These are phyloP conservation scores for Ips typographus DNA, from an alignment of 1,140 invertebrate genomes.

Conservation along the genomic window DNA sequence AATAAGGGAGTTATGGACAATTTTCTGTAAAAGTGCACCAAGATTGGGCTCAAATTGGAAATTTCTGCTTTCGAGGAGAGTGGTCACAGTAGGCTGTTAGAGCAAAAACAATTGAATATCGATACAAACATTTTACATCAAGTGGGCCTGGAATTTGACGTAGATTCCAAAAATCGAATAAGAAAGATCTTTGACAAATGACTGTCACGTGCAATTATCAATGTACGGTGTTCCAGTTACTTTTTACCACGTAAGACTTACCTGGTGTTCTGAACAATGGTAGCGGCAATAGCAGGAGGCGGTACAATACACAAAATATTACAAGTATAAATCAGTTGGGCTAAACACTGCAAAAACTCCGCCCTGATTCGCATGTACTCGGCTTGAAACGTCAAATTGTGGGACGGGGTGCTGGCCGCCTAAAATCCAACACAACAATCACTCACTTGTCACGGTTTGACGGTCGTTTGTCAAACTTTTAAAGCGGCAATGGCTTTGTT, in stretches of 20 bases:
- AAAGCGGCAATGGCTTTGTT: slow-evolving; percentile 65
- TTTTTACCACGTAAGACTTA: slow-evolving; percentile 2
- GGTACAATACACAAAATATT: slow-evolving; percentile 85
- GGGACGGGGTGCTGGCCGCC: slow-evolving; percentile 68
- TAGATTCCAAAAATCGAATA: too few species aligned
- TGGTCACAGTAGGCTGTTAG: too few species aligned
- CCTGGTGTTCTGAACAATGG: slow-evolving; percentile 69
- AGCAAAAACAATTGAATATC: too few species aligned
- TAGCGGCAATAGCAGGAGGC: slow-evolving; percentile 86
- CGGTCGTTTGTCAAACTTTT: slow-evolving; percentile 56
- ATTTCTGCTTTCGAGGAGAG: too few species aligned
- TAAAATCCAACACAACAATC: slow-evolving; percentile 46
- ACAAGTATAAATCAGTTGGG: slow-evolving; percentile 75
- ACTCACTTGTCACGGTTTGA: not conserved
- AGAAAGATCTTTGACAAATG: too few species aligned
- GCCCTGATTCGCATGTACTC: slow-evolving; percentile 75
- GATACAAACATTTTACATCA: too few species aligned
- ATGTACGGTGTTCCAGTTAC: too few species aligned
- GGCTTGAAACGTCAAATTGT: slow-evolving; percentile 73
- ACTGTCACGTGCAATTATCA: too few species aligned
- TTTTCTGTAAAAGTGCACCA: too few species aligned
- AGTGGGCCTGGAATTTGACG: too few species aligned
- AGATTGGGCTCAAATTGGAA: too few species aligned
- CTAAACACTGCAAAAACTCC: slow-evolving; percentile 75
- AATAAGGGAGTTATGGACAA: too few species aligned